Percentiles rank a stretch among this genome's conserved stretches.
Conservation (phyloP, 2,113 vertebrate genomes). For the Cricetomys ansorgei region DNA sequence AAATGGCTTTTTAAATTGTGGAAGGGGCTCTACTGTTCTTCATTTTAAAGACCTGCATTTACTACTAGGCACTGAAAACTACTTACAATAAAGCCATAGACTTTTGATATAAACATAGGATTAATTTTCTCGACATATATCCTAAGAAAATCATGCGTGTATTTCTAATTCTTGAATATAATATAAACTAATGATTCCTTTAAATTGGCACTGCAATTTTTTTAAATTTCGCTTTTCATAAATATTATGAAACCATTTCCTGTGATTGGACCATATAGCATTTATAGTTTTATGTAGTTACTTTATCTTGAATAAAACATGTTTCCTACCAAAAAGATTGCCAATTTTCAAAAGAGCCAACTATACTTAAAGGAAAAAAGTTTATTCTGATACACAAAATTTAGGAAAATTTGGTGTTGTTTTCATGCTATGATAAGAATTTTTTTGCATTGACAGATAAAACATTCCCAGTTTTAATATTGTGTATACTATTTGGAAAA, state of each 20-base stretch:
- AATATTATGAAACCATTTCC: not conserved
- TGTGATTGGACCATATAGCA: not conserved
- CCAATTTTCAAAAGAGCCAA: not conserved
- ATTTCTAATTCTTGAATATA: slow-evolving; percentile 33
- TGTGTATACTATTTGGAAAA: rapidly evolving
- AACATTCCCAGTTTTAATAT: slow-evolving; percentile 49
- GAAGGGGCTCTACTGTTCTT: not conserved
- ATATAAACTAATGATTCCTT: not conserved
- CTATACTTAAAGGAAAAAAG: not conserved
- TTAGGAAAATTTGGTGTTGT: slow-evolving; percentile 32
- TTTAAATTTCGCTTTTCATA: slow-evolving; percentile 43
- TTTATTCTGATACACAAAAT: not conserved
- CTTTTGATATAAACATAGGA: slow-evolving; percentile 27
- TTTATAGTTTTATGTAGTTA: slow-evolving; percentile 19
- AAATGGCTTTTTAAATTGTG: not conserved
- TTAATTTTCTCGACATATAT: slow-evolving; percentile 1
- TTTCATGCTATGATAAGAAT: slow-evolving; percentile 22
- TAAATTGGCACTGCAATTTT: not conserved
- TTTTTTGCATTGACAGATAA: slow-evolving; percentile 13
- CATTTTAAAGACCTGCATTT: slow-evolving; percentile 43
- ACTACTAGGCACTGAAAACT: not conserved
- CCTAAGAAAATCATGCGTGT: not conserved
- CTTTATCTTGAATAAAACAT: not conserved
- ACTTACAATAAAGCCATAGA: slow-evolving; percentile 17
- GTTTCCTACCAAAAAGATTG: not conserved